Evolutionary conservation across 2,888 invertebrate species (phyloP), one percentile per base, ranked within the genome.

Genomic region (Ceriagrion tenellum): DNA sequence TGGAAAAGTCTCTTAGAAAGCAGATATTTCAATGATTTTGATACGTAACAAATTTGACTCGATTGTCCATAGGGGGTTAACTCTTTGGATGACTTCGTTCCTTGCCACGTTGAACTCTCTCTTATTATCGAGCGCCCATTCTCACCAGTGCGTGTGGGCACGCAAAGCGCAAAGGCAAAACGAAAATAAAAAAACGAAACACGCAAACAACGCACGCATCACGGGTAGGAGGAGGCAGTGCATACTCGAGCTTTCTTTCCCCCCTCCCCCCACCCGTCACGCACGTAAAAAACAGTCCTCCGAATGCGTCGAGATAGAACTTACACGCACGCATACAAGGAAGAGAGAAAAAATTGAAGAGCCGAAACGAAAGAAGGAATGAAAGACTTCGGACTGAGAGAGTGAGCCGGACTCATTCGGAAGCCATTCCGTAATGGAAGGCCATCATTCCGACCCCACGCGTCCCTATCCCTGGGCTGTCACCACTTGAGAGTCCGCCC

Each of bases 391-490:
- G 8, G 56, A n/a, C 47, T 59, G 59, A 20, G 59, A 0, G 59
- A 20, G 26, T n/a, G 26, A 88, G 47, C 40, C 40, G 23, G 88
- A 88, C 88, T 88, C 47, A 47, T 47, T 47, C n/a, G 89, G 89
- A 89, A 89, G 23, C 89, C 89, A 89, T 89, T 89, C 89, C 89
- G 55, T 47, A 89, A 89, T 47, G 89, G 55, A 89, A 89, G 89
- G 55, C 89, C 47, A 55, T 89, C 81, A 35, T 81, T 35, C 35
- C 81, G 0, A 81, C 81, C 81, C 69, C 2, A 47, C 8, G 47
- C 69, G 23, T 26, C 69, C 81, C 30, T 35, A 6, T 0, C 13
- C 16, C 35, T 26, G 30, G 26, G 18, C 16, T 16, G 26, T 81
- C 81, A 16, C 35, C 81, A 35, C 81, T 81, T 81, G 81, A 81